phyloP scores from a whole-genome alignment of 2,797 vertebrate genomes.

The Poecilia gillii region DNA sequence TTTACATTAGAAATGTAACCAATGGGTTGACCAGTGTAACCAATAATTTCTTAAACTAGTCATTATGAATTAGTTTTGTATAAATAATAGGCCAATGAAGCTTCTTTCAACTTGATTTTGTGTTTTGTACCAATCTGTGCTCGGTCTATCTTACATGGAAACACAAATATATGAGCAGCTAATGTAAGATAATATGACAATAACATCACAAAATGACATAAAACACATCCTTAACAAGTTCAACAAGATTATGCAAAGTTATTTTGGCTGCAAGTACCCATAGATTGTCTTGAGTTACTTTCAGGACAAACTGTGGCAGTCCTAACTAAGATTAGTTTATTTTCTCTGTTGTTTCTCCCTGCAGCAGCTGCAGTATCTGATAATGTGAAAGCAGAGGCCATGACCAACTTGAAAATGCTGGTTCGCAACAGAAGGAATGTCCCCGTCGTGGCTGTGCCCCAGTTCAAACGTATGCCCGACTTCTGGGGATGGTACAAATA shows the following conservation, averaged over 20 bases:
- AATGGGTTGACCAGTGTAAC: not conserved
- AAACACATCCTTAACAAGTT: not conserved
- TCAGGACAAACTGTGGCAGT: conserved; percentile 8
- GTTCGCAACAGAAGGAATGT: conserved; percentile 77
- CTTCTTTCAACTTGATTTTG: not conserved
- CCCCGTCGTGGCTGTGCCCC: conserved; percentile 54
- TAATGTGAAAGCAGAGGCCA: conserved; percentile 59
- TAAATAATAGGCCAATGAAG: not conserved
- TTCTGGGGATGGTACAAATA: conserved; percentile 87
- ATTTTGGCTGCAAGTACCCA: not conserved
- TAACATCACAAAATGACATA: not conserved
- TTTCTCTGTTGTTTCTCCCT: not conserved
- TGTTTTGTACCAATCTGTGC: not conserved
- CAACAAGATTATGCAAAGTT: not conserved
- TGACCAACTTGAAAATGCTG: conserved; percentile 62
- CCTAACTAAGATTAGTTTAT: not conserved
- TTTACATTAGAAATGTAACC: not conserved
- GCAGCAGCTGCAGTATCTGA: conserved; percentile 50
- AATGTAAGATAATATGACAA: not conserved
- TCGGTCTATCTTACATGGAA: not conserved
- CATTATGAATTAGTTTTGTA: not conserved
- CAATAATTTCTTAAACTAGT: not conserved
- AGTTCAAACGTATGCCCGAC: conserved; percentile 78
- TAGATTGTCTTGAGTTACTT: not conserved
- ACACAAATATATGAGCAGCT: not conserved